Conservation (phyloP, 2,888 invertebrate genomes). For the Deilephila elpenor region DNA sequence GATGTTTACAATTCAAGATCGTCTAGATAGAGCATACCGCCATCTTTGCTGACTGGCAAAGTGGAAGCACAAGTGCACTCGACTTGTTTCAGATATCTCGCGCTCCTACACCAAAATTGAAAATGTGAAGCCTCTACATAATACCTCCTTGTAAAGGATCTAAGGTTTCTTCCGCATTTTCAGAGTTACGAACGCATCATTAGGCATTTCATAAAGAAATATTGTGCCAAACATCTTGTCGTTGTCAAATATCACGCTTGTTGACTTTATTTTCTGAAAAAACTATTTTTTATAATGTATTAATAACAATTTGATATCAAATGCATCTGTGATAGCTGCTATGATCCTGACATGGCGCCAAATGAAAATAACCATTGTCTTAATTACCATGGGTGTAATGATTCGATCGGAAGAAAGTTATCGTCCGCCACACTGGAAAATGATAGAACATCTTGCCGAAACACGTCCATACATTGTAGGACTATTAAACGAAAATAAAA, state of each 20-base stretch:
- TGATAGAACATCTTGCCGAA: slow-evolving; percentile 64
- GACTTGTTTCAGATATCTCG: slow-evolving; percentile 36
- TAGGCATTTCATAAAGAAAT: background rate
- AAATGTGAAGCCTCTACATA: background rate
- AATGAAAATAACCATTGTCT: slow-evolving; percentile 40
- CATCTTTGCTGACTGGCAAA: slow-evolving; percentile 41
- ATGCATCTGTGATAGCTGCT: slow-evolving; percentile 46
- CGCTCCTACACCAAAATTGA: slow-evolving; percentile 22
- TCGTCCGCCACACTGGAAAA: slow-evolving; percentile 49
- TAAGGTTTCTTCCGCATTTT: background rate
- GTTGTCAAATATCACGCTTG: slow-evolving; percentile 1
- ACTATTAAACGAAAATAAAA: slow-evolving; percentile 51
- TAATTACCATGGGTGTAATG: slow-evolving; percentile 32
- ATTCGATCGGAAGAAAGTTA: slow-evolving; percentile 26
- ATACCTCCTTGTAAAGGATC: slow-evolving; percentile 17
- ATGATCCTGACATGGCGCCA: slow-evolving; percentile 53
- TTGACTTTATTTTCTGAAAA: slow-evolving; percentile 4
- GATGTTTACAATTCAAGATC: slow-evolving; percentile 52
- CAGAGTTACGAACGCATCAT: background rate
- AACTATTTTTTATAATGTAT: background rate
- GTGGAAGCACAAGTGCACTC: slow-evolving; percentile 44
- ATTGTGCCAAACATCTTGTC: slow-evolving; percentile 3
- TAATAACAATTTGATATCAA: slow-evolving; percentile 33
- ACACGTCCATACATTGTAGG: slow-evolving; percentile 65
- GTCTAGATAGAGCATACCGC: slow-evolving; percentile 59